Evolutionary conservation across 2,888 invertebrate species (phyloP), one percentile per base, ranked within the genome.

Genomic region (Hetaerina titia): DNA sequence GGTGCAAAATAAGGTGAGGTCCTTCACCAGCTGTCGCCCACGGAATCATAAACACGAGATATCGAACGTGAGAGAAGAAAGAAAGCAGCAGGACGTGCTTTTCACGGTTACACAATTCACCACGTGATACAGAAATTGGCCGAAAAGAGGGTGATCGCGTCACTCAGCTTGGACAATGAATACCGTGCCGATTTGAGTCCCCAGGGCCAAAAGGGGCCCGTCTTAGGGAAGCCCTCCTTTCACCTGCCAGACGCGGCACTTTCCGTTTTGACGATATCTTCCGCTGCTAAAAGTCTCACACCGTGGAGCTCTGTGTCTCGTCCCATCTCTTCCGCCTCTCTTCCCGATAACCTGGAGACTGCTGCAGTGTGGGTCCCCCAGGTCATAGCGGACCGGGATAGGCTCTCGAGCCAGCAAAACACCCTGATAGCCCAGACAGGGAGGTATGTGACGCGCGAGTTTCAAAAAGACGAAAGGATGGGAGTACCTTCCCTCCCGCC

Each of bases 361-460:
- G 92, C 92, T 92, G 92, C 92, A 92, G 69, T 92, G 92, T 64
- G 92, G 57, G 69, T 92, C 92, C 92, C 92, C 92, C 92, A 92
- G 92, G 92, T 92, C 92, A 92, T 69, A 92, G 92, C 74, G 92
- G 69, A 69, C 92, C 92, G 92, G 92, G 92, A 25, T 92, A 92
- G 92, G 92, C 92, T 92, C 57, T 69, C 57, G 17, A 56, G 92
- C 81, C 81, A 81, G 81, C 81, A 81, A 31, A 60, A 2, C 11
- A 5, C 60, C 17, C 60, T 60, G 11, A 13, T 11, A 13, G 4
- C 69, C 6, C n/a, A n/a, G 25, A 9, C 81, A 25, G 25, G 25
- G 25, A 0, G 2, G 13, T 15, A 81, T 25, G 31, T 25, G 0
- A 4, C 13, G 31, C 25, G 81, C 81, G 81, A 81, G 81, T 81